Conservation (phyloP, 2,797 vertebrate species). For the Ceryle rudis region DNA sequence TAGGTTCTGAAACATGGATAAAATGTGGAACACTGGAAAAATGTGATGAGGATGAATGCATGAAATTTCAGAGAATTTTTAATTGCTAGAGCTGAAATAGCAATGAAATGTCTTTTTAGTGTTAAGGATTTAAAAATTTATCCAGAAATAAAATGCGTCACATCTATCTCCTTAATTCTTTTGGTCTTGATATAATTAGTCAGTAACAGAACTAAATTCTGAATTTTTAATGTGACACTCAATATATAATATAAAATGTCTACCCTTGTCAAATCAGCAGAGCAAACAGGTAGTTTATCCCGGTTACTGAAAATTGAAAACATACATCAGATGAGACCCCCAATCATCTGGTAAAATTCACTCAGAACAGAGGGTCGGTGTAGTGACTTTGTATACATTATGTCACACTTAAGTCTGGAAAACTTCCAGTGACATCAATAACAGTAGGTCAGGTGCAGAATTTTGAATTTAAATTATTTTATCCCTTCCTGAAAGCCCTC, state of each 20-base stretch:
- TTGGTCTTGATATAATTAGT: background rate
- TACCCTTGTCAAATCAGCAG: background rate
- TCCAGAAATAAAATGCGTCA: background rate
- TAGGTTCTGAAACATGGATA: background rate
- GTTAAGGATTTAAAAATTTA: background rate
- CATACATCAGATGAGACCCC: background rate
- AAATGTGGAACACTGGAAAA: background rate
- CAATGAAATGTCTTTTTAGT: background rate
- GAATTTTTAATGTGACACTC: background rate
- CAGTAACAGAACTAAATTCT: background rate
- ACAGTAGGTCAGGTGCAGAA: background rate
- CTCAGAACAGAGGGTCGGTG: background rate
- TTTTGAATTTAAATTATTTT: conserved; percentile 5
- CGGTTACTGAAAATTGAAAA: background rate
- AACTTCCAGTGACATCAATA: background rate
- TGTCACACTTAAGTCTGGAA: background rate
- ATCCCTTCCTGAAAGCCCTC: background rate
- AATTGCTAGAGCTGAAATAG: background rate
- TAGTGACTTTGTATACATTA: background rate
- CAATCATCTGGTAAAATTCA: background rate
- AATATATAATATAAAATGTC: background rate
- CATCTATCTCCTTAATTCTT: background rate
- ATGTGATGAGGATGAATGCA: background rate
- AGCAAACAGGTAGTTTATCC: background rate
- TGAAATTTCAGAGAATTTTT: background rate